phyloP scores from a whole-genome alignment of 2,888 invertebrate genomes.

The Acanthopleura granulata region DNA sequence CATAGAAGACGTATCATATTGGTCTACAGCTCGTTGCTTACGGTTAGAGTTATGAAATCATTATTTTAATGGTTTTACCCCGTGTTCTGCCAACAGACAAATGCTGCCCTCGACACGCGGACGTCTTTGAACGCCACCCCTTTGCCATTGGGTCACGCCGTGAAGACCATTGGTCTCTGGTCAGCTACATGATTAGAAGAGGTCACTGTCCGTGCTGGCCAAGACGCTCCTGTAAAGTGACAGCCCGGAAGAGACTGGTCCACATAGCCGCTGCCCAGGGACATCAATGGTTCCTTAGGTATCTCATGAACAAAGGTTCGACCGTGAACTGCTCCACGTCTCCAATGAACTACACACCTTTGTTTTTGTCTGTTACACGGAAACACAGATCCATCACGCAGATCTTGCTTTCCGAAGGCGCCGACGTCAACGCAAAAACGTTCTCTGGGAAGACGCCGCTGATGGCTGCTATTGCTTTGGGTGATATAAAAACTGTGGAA shows the following conservation, averaged over 20 bases:
- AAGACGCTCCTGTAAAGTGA: neutral
- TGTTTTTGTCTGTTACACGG: neutral
- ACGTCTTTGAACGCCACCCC: slow-evolving; percentile 5
- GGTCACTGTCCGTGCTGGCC: slow-evolving; percentile 17
- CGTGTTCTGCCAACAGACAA: neutral
- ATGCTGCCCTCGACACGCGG: slow-evolving; percentile 13
- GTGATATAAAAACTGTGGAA: neutral
- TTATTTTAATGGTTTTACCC: no score
- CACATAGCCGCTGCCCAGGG: slow-evolving; percentile 13
- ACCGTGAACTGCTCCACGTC: neutral
- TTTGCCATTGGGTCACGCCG: neutral
- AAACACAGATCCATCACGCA: slow-evolving; percentile 2
- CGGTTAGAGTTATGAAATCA: neutral
- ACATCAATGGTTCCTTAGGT: neutral
- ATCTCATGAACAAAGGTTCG: slow-evolving; percentile 1
- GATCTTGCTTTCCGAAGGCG: neutral
- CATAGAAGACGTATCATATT: no score
- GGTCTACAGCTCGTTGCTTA: no score
- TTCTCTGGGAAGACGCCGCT: slow-evolving; percentile 9
- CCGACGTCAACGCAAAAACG: slow-evolving; percentile 3
- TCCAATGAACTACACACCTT: slow-evolving; percentile 2
- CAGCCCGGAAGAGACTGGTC: neutral
- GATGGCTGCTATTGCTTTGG: slow-evolving; percentile 7
- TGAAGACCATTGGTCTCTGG: slow-evolving; percentile 18
- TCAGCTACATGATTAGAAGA: slow-evolving; percentile 12